These are phyloP conservation scores for Apaloderma vittatum DNA, from an alignment of 2,113 vertebrate genomes.

Conservation along the genomic window DNA sequence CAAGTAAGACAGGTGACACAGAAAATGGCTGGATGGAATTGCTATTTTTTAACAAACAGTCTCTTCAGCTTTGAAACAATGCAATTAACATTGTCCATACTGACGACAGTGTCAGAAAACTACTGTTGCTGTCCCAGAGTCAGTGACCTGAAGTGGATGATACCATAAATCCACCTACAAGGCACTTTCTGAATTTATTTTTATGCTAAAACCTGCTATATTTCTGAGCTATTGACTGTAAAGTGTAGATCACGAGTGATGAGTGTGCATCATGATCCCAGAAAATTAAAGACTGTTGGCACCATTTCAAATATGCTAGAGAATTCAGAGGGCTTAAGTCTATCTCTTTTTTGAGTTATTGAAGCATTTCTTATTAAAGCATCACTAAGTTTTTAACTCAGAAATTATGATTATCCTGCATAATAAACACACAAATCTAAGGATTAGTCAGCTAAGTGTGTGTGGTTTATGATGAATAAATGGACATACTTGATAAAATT, in stretches of 20 bases:
- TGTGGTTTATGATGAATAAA: neutral
- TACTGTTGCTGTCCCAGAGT: neutral
- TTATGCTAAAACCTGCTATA: conserved; percentile 12
- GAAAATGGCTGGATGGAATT: neutral
- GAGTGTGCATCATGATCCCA: neutral
- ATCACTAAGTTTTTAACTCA: neutral
- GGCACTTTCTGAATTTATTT: neutral
- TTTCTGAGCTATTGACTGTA: conserved; percentile 33
- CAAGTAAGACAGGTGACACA: neutral
- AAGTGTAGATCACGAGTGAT: neutral
- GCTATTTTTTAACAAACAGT: neutral
- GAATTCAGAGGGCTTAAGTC: neutral
- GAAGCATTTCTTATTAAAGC: conserved; percentile 8
- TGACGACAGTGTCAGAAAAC: neutral
- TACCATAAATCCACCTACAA: neutral
- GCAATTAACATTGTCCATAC: neutral
- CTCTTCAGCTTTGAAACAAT: neutral
- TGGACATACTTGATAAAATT: neutral
- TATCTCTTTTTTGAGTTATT: conserved; percentile 13
- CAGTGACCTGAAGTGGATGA: neutral
- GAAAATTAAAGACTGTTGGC: conserved; percentile 29
- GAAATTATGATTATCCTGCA: neutral
- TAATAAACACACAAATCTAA: conserved; percentile 1
- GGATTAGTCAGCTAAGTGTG: neutral
- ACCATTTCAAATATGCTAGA: neutral